Percentiles rank a stretch among this genome's conserved stretches.
Evolutionary conservation across 2,797 vertebrate species (phyloP).

Genomic region (Enteromius unitaeniatus): DNA sequence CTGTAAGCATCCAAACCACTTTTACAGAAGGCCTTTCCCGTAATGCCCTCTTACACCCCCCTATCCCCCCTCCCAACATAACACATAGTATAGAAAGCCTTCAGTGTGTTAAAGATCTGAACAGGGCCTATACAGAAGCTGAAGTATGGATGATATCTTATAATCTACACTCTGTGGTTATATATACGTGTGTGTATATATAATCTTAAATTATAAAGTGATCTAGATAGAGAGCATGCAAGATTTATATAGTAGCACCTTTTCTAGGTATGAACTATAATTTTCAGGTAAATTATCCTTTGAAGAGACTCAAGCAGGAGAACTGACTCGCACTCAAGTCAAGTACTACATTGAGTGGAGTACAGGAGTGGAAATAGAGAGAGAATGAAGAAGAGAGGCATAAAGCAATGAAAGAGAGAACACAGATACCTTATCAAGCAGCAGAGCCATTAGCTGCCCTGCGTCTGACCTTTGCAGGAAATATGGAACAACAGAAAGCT

Average conservation of each 20-base stretch:
- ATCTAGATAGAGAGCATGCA: neutral
- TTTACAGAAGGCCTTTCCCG: constrained; percentile 23
- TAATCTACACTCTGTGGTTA: no score
- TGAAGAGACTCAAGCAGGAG: neutral
- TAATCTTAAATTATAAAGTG: neutral
- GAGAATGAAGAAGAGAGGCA: constrained; percentile 16
- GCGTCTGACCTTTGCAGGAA: constrained; percentile 38
- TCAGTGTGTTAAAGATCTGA: neutral
- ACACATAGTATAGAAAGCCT: neutral
- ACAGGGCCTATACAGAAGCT: neutral
- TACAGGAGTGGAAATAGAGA: neutral
- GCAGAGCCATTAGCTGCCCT: constrained; percentile 45
- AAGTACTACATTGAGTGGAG: neutral
- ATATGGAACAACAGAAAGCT: constrained; percentile 42
- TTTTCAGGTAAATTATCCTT: neutral
- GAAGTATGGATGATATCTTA: neutral
- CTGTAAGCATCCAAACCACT: constrained; percentile 46
- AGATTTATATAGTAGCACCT: neutral
- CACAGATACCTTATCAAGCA: constrained; percentile 49
- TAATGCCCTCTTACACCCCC: constrained; percentile 20
- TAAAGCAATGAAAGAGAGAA: constrained; percentile 6
- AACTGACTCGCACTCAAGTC: neutral
- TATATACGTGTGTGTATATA: no score
- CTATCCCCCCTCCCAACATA: neutral
- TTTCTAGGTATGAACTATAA: neutral